Conservation (phyloP, 2,888 invertebrate genomes). For the Archaeoteleia sp. region DNA sequence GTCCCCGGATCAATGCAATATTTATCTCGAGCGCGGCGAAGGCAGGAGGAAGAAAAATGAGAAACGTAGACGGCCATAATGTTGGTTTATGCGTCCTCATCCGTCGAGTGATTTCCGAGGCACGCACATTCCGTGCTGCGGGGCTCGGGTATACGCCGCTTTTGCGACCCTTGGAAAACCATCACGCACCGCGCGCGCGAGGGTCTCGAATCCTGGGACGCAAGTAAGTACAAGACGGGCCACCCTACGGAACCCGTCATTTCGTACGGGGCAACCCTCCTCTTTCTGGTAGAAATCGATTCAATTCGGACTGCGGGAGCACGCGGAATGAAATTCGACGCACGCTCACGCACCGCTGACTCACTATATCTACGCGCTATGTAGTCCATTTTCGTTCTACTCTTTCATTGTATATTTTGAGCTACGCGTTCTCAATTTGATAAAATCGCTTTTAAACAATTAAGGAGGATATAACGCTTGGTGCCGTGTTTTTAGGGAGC, state of each 20-base stretch:
- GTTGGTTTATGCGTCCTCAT: neutral
- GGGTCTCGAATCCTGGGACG: conserved; percentile 31
- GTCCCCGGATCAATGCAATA: too few species aligned
- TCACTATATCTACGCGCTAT: conserved; percentile 42
- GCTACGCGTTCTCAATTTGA: too few species aligned
- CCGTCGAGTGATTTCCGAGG: neutral
- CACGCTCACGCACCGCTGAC: conserved; percentile 43
- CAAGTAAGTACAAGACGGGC: conserved; percentile 39
- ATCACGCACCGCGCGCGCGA: conserved; percentile 34
- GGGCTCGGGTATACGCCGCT: conserved; percentile 2
- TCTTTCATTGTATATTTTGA: neutral
- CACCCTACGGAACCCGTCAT: conserved; percentile 16
- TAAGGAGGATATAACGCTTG: too few species aligned
- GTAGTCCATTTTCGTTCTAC: conserved; percentile 19
- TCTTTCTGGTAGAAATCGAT: conserved; percentile 43
- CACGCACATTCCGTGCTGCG: neutral
- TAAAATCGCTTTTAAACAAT: too few species aligned
- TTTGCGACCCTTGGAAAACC: conserved; percentile 10
- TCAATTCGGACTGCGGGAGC: conserved; percentile 31
- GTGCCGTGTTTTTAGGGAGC: too few species aligned
- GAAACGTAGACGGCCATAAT: too few species aligned
- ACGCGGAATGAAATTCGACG: conserved; percentile 39
- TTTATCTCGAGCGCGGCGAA: too few species aligned
- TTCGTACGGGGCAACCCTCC: neutral
- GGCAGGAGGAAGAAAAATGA: too few species aligned